Evolutionary conservation across 2,888 invertebrate species (phyloP).

Genomic region (Ornithoptera priamus): DNA sequence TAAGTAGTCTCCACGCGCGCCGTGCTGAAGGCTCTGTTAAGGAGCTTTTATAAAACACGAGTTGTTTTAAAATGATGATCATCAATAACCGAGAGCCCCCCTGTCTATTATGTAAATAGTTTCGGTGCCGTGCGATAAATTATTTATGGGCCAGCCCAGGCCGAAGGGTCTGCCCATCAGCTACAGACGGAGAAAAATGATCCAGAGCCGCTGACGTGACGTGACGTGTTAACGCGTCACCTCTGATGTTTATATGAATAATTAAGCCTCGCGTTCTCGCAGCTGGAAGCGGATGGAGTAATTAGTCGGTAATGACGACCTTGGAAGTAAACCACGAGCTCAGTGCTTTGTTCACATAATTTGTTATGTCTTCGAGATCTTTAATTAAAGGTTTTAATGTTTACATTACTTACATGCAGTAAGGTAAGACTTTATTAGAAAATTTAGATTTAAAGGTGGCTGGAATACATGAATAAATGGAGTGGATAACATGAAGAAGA

Average conservation of each 20-base stretch:
- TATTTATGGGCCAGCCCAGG: conserved; percentile 34
- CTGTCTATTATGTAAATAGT: conserved; percentile 41
- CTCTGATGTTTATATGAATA: conserved; percentile 32
- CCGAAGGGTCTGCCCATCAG: too few species aligned
- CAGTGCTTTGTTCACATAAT: too few species aligned
- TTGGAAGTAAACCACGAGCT: not conserved
- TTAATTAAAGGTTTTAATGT: too few species aligned
- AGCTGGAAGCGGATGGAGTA: not conserved
- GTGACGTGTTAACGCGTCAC: conserved; percentile 18
- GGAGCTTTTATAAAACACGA: conserved; percentile 23
- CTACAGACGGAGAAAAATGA: conserved; percentile 22
- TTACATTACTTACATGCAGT: too few species aligned
- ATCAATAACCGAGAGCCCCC: conserved; percentile 35
- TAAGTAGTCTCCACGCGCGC: conserved; percentile 10
- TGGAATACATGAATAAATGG: too few species aligned
- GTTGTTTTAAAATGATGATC: conserved; percentile 34
- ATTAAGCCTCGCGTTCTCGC: conserved; percentile 12
- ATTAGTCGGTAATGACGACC: conserved; percentile 5
- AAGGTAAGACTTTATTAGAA: too few species aligned
- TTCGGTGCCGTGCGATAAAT: conserved; percentile 36
- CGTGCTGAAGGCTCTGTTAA: conserved; percentile 12
- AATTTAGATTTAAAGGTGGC: too few species aligned
- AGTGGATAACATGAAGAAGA: too few species aligned
- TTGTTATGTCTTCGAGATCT: too few species aligned
- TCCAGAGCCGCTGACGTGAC: conserved; percentile 5